Evolutionary conservation across 2,797 vertebrate species (phyloP).

Genomic region (Neosilurus hyrtlii): DNA sequence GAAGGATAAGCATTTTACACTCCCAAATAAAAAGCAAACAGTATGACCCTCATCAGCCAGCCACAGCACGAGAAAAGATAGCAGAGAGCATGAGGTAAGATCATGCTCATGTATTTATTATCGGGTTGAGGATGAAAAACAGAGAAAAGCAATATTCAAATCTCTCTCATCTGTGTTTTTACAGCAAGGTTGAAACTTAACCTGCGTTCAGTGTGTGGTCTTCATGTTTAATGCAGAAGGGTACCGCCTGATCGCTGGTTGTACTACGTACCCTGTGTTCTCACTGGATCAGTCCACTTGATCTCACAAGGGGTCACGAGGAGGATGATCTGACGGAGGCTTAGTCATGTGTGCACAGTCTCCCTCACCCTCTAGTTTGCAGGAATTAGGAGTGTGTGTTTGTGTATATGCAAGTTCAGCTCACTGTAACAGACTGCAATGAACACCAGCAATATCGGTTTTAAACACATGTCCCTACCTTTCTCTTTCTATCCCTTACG

Average conservation of each 20-base stretch:
- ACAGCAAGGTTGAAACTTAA: background rate
- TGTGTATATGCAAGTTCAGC: constrained; percentile 23
- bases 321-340: constrained; percentile 7
- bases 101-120: constrained; percentile 30
- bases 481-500: background rate
- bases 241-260: background rate
- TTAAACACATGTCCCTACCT: constrained; percentile 25
- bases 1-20: constrained; percentile 27
- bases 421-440: constrained; percentile 20
- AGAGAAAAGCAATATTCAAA: background rate
- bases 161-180: background rate
- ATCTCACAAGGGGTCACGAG: constrained; percentile 13
- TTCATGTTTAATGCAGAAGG: constrained; percentile 5
- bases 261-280: background rate
- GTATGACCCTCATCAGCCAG: constrained; percentile 27
- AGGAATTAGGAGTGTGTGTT: constrained; percentile 6
- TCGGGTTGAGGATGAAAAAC: background rate
- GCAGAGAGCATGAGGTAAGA: background rate
- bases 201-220: background rate
- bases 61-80: background rate
- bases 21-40: constrained; percentile 1
- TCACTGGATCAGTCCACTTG: background rate
- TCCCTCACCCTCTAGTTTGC: background rate
- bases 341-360: constrained; percentile 1
- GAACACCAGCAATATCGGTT: constrained; percentile 15